Base-by-base conservation (phyloP, 2,113 vertebrate species). In the Oenanthe oenanthe region DNA sequence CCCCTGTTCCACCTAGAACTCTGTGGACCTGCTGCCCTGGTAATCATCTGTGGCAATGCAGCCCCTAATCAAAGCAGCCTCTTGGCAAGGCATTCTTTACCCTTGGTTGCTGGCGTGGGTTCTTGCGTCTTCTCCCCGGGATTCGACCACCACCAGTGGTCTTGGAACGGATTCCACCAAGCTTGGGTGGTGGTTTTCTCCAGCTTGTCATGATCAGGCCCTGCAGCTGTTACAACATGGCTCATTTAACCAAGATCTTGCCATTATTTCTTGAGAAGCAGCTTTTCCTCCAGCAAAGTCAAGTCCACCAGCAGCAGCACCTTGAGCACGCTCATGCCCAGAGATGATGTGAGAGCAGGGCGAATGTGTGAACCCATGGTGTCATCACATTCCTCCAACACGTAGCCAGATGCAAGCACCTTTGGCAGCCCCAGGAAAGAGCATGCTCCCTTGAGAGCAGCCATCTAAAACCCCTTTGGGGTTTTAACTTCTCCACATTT, bases 181-280 rank as follows among this genome's bases (percentile, higher is more conserved):
- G 61, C 24, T 29, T 67, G 45, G 18, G 66, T 90, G 40, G 88
- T 94, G 36, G 66, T 5, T 88, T 68, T 77, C 71, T 88, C 57
- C 71, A 58, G 32, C 31, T 12, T 32, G 32, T 87, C 92, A 38
- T 7, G 91, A 63, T 45, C 77, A 57, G 85, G 77, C 25, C 38
- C 77, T 42, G 85, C 26, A 93, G 93, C 91, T 93, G 92, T 75
- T 47, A 92, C 71, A 62, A 93, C 40, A 93, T 4, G 78, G 57
- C 72, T 94, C 47, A 25, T 75, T 93, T 77, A 72, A 82, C n/a
- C 58, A 80, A 32, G 19, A 60, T 61, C 25, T 83, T n/a, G 40
- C 45, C 42, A 68, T 25, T 61, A 72, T n/a, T 83, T 76, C 72
- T 57, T 32, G 13, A 85, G 42, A 95, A 79, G 38, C 25, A 50